Evolutionary conservation across 2,113 vertebrate species (phyloP).

Genomic region (Phocoena phocoena): DNA sequence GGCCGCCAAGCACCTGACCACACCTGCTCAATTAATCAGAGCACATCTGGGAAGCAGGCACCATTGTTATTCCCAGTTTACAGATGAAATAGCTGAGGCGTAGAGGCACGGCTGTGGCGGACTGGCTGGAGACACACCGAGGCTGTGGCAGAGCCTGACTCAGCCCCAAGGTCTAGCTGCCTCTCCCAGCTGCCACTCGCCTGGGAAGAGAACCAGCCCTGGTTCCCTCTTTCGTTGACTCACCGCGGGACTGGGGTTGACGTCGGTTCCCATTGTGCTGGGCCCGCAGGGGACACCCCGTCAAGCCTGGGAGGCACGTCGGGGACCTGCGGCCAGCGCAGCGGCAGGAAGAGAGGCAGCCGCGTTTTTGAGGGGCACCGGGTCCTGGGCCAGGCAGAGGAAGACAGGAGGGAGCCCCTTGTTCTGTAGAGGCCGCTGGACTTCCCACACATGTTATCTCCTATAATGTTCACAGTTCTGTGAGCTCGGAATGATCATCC

Average conservation of each 20-base stretch:
- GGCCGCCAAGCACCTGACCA: background rate
- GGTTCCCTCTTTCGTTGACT: background rate
- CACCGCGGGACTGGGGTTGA: background rate
- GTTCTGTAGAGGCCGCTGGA: rapidly evolving
- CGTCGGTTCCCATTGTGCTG: rapidly evolving
- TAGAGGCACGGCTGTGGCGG: rapidly evolving
- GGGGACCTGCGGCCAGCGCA: background rate
- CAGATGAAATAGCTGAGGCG: background rate
- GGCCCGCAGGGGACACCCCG: background rate
- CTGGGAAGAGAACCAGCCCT: rapidly evolving
- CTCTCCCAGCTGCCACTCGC: rapidly evolving
- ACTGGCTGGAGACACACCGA: rapidly evolving
- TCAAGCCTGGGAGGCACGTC: background rate
- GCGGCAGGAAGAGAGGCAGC: background rate
- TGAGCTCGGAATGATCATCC: background rate
- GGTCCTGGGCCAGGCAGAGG: too few relatives aligned
- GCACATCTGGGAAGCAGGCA: background rate
- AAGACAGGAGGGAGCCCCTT: background rate
- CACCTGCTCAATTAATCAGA: background rate
- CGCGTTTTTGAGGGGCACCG: rapidly evolving
- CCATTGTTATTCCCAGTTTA: background rate
- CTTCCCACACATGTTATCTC: background rate
- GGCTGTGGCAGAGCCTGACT: background rate
- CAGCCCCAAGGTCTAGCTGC: background rate
- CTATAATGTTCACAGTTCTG: rapidly evolving